Conservation (phyloP, 2,888 invertebrate genomes). For the Melinaea menophilus region DNA sequence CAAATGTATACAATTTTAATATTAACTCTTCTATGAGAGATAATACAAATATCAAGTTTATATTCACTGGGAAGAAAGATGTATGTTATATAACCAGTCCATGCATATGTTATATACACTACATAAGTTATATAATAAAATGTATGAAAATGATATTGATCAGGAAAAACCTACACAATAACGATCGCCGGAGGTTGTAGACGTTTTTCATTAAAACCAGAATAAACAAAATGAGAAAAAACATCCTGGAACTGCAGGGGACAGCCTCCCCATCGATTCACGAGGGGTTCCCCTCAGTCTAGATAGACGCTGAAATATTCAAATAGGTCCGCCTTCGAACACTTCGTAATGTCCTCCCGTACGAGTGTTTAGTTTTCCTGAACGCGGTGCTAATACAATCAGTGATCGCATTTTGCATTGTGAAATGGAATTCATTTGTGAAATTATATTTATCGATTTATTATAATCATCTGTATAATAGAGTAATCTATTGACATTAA, state of each 20-base stretch:
- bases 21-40: neutral
- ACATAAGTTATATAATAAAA: neutral
- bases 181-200: constrained; percentile 25
- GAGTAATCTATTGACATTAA: too few species aligned
- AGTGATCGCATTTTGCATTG: constrained; percentile 24
- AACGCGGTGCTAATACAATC: constrained; percentile 31
- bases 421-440: constrained; percentile 12
- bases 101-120: too few species aligned
- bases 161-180: neutral
- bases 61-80: too few species aligned
- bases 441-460: too few species aligned
- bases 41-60: too few species aligned
- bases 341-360: constrained; percentile 31
- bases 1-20: constrained; percentile 2
- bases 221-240: constrained; percentile 51
- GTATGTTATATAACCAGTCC: too few species aligned
- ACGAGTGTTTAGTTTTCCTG: constrained; percentile 22
- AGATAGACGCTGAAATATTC: constrained; percentile 32
- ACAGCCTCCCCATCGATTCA: constrained; percentile 52
- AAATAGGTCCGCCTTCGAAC: constrained; percentile 34
- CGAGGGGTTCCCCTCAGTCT: constrained; percentile 34
- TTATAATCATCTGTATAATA: too few species aligned
- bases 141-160: neutral
- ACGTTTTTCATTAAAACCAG: constrained; percentile 58
- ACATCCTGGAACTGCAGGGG: constrained; percentile 41